Percentiles rank a stretch among this genome's conserved stretches.
These are phyloP conservation scores for Dissostichus mawsoni DNA, from an alignment of 2,113 vertebrate species.

Conservation along the genomic window DNA sequence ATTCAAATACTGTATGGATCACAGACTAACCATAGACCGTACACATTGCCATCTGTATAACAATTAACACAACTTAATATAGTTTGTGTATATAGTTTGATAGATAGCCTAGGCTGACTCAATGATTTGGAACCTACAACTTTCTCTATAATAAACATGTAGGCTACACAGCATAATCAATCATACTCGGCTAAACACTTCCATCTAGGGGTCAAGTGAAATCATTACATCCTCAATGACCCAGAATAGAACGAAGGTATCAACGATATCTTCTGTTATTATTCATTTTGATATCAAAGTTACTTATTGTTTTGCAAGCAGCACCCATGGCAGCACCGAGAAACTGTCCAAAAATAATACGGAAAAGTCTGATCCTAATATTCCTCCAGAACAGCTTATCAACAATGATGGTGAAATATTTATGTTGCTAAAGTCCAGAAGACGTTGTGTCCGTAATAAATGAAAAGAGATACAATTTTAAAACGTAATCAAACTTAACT, in stretches of 20 bases:
- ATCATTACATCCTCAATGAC: not conserved
- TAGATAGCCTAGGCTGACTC: not conserved
- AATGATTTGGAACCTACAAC: not conserved
- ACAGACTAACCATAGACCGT: not conserved
- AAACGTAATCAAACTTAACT: not conserved
- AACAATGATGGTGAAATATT: too few relatives aligned
- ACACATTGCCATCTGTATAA: not conserved
- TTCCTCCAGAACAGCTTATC: not conserved
- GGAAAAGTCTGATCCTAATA: not conserved
- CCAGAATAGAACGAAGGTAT: not conserved
- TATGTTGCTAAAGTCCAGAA: too few relatives aligned
- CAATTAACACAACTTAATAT: too few relatives aligned
- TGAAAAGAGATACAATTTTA: too few relatives aligned
- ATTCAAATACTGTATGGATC: not conserved
- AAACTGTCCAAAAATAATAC: not conserved
- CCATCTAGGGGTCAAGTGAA: slow-evolving; percentile 19
- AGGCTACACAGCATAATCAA: not conserved
- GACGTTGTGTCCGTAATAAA: too few relatives aligned
- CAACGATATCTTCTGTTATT: not conserved
- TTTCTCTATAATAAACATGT: not conserved
- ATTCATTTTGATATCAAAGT: not conserved
- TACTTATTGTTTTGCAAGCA: not conserved
- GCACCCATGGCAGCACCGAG: not conserved
- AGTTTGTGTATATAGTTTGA: too few relatives aligned
- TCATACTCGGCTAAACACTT: not conserved